Conservation (phyloP, 2,113 vertebrate genomes). For the Scopus umbretta region DNA sequence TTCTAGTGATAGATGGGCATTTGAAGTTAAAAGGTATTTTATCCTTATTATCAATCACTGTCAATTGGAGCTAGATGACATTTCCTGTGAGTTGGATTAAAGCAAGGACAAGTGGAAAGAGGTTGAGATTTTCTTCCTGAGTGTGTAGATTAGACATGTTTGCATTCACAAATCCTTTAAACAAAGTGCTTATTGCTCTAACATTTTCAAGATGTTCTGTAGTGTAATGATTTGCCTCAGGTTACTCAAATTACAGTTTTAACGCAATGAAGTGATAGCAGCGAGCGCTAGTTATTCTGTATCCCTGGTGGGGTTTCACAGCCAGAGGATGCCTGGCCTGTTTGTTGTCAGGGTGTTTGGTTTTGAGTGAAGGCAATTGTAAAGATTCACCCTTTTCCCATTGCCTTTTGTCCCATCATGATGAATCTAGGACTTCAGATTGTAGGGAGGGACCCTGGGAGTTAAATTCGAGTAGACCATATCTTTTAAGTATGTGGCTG, state of each 20-base stretch:
- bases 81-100: neutral
- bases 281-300: neutral
- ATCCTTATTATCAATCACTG: neutral
- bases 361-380: neutral
- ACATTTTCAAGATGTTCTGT: neutral
- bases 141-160: neutral
- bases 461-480: neutral
- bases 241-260: neutral
- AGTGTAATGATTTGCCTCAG: neutral
- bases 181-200: neutral
- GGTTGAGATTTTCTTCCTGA: neutral
- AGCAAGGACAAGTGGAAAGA: neutral
- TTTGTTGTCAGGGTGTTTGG: neutral
- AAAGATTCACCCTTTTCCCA: neutral
- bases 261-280: neutral
- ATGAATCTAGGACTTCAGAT: neutral
- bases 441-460: neutral
- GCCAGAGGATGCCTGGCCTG: neutral
- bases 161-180: conserved; percentile 6
- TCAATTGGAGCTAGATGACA: neutral
- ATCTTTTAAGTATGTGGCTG: neutral
- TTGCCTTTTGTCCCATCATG: neutral
- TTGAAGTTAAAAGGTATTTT: conserved; percentile 3
- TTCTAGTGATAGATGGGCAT: neutral
- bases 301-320: neutral